phyloP scores from a whole-genome alignment of 1,140 invertebrate genomes.

The Metaphire vulgaris region DNA sequence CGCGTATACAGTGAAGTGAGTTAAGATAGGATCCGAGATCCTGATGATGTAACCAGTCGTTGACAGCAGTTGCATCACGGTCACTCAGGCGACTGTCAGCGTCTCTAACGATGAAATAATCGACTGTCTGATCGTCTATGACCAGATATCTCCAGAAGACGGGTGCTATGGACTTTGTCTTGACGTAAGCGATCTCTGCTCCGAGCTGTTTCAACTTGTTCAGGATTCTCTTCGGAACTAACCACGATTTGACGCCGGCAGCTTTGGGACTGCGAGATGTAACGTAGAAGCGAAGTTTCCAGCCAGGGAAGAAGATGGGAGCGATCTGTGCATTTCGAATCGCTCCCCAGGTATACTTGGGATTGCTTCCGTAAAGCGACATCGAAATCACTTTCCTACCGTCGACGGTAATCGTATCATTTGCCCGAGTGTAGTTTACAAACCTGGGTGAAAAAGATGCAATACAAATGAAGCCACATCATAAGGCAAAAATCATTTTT shows the following conservation, averaged over 20 bases:
- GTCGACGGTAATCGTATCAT: background rate
- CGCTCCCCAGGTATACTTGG: constrained; percentile 25
- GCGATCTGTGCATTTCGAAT: constrained; percentile 28
- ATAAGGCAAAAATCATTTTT: too few relatives aligned
- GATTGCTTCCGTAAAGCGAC: constrained; percentile 26
- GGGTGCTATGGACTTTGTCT: background rate
- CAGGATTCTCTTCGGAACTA: background rate
- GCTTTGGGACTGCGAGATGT: background rate
- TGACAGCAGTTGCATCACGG: background rate
- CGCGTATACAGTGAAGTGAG: constrained; percentile 10
- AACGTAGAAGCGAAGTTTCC: constrained; percentile 26
- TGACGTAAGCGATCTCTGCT: constrained; percentile 7
- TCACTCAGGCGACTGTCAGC: constrained; percentile 5
- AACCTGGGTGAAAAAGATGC: background rate
- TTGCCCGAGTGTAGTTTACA: background rate
- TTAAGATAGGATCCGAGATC: background rate
- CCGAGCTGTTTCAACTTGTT: constrained; percentile 1
- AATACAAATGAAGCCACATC: background rate
- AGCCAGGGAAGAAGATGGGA: constrained; percentile 24
- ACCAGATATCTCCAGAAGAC: constrained; percentile 1
- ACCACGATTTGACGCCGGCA: background rate
- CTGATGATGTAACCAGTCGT: background rate
- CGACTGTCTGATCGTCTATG: background rate
- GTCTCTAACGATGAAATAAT: constrained; percentile 3
- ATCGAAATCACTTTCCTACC: constrained; percentile 22